phyloP scores from a whole-genome alignment of 2,797 vertebrate species.

The Synaphobranchus kaupii region DNA sequence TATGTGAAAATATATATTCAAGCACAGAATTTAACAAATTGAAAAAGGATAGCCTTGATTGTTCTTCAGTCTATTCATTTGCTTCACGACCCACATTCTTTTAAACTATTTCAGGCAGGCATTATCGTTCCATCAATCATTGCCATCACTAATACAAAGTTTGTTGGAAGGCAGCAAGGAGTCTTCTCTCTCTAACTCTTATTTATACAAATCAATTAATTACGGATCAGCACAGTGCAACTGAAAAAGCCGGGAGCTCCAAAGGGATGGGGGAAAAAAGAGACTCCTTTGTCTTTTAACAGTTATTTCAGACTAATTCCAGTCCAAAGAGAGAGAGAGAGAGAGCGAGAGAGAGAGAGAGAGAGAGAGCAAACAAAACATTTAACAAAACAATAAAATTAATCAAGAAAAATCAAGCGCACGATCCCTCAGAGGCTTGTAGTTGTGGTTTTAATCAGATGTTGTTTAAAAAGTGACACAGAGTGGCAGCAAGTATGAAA shows the following conservation, averaged over 20 bases:
- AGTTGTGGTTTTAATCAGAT: background rate
- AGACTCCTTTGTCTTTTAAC: background rate
- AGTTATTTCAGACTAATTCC: background rate
- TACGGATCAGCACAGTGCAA: background rate
- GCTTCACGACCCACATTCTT: background rate
- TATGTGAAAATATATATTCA: no score
- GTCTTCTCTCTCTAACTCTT: background rate
- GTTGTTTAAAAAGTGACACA: background rate
- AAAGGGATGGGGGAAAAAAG: background rate
- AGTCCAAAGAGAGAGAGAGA: background rate
- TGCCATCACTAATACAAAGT: background rate
- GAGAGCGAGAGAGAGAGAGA: background rate
- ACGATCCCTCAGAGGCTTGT: background rate
- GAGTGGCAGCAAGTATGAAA: constrained; percentile 6
- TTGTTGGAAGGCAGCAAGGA: background rate
- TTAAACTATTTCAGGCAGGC: background rate
- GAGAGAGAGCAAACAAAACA: background rate
- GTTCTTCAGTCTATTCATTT: background rate
- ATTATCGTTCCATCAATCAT: background rate
- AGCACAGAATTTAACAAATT: no score
- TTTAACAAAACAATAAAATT: background rate
- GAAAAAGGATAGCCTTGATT: no score
- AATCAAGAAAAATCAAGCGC: background rate
- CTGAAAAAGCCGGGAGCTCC: background rate
- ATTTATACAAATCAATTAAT: constrained; percentile 1